A percentile compares a stretch with the other conserved stretches of the same genome.
phyloP scores from a whole-genome alignment of 2,113 vertebrate genomes.

The Phaethornis superciliosus region DNA sequence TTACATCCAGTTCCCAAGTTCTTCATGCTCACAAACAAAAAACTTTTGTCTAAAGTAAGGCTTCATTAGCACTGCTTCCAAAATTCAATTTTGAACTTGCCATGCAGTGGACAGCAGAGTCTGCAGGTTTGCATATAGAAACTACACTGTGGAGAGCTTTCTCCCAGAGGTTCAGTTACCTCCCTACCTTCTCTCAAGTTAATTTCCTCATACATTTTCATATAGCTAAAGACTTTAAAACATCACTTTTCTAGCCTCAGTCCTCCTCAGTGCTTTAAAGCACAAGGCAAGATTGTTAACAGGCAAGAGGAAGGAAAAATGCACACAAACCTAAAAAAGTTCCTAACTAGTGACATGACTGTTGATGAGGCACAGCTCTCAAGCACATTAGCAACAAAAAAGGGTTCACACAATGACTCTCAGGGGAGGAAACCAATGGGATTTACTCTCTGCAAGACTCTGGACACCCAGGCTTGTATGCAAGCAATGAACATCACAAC shows the following conservation, averaged over 20 bases:
- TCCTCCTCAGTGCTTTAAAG: not conserved
- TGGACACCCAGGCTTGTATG: not conserved
- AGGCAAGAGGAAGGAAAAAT: not conserved
- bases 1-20: not conserved
- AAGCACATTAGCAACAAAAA: not conserved
- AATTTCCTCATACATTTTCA: not conserved
- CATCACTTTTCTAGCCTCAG: not conserved
- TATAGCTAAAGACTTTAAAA: not conserved
- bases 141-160: not conserved
- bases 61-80: not conserved
- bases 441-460: not conserved
- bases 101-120: fast-evolving
- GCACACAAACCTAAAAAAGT: not conserved
- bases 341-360: not conserved
- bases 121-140: not conserved
- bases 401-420: not conserved
- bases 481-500: not conserved
- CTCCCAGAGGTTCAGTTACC: not conserved
- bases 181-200: not conserved
- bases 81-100: not conserved
- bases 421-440: not conserved
- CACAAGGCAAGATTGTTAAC: not conserved
- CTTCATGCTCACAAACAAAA: not conserved
- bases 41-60: not conserved
- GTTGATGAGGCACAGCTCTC: not conserved